phyloP scores from a whole-genome alignment of 2,888 invertebrate genomes.

The Lepetodrilus schrolli region DNA sequence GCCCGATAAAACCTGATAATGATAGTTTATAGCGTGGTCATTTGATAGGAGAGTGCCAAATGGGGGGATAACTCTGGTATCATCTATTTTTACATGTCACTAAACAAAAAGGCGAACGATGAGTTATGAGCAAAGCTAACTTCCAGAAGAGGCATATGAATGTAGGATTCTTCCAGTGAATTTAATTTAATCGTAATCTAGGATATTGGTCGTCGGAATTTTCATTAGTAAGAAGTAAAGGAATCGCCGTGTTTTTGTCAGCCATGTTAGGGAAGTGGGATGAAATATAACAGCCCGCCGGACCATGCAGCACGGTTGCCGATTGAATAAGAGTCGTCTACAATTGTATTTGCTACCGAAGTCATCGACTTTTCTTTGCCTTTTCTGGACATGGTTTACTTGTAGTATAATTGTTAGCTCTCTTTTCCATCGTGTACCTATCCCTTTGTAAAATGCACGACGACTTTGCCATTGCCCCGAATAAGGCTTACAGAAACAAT shows the following conservation, averaged over 20 bases:
- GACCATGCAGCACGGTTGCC: neutral
- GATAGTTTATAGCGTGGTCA: constrained; percentile 3
- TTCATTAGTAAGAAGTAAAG: constrained; percentile 3
- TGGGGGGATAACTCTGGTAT: constrained; percentile 16
- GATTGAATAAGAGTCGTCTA: neutral
- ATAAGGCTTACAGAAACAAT: too few relatives aligned
- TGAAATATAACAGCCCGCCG: neutral
- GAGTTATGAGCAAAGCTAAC: constrained; percentile 4
- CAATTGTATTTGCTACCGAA: constrained; percentile 14
- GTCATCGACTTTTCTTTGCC: constrained; percentile 10
- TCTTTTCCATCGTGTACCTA: constrained; percentile 8
- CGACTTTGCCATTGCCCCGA: too few relatives aligned
- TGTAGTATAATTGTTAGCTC: constrained; percentile 15
- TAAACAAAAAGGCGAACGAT: constrained; percentile 11
- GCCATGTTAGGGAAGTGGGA: neutral
- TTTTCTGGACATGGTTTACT: constrained; percentile 9
- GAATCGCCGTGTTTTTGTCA: constrained; percentile 17
- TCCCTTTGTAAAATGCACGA: too few relatives aligned
- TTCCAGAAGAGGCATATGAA: neutral
- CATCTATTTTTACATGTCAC: constrained; percentile 25
- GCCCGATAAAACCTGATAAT: constrained; percentile 20
- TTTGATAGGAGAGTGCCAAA: constrained; percentile 16
- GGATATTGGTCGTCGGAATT: constrained; percentile 23
- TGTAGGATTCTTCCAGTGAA: constrained; percentile 12
- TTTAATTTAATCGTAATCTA: constrained; percentile 27